These are phyloP conservation scores for Leptodactylus fallax DNA, from an alignment of 2,797 vertebrate species.

Conservation along the genomic window DNA sequence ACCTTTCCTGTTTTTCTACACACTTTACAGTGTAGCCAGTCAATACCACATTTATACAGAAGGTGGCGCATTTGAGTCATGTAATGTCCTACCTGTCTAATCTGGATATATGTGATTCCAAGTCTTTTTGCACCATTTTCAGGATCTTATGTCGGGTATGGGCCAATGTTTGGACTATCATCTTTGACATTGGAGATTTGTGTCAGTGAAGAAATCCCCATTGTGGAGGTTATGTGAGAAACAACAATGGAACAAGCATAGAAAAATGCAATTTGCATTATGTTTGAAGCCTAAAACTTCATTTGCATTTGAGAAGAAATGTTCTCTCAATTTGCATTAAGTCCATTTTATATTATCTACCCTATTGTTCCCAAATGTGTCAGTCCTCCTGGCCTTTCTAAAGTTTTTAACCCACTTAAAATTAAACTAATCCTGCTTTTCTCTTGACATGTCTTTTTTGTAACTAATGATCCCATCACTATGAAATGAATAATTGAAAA, in stretches of 20 bases:
- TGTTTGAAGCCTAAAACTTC: background rate
- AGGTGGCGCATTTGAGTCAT: slow-evolving; percentile 31
- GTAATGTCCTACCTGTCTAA: background rate
- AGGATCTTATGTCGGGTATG: background rate
- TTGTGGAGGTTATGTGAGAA: background rate
- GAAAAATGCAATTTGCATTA: background rate
- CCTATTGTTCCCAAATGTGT: background rate
- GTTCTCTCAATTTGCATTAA: background rate
- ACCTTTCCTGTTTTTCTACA: too few species aligned
- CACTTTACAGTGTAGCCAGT: background rate
- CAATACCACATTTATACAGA: slow-evolving; percentile 18
- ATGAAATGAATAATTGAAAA: too few species aligned
- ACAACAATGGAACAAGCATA: background rate
- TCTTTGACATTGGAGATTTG: background rate
- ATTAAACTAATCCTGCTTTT: too few species aligned
- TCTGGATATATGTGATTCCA: background rate
- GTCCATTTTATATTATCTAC: background rate
- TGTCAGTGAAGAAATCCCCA: background rate
- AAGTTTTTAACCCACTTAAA: too few species aligned
- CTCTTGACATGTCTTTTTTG: too few species aligned
- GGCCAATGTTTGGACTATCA: background rate
- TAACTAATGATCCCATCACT: too few species aligned
- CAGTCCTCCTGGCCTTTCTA: background rate
- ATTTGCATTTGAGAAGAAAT: slow-evolving; percentile 26
- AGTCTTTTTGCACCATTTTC: background rate